Conservation (phyloP, 2,888 invertebrate genomes). For the Copidosoma aretas region DNA sequence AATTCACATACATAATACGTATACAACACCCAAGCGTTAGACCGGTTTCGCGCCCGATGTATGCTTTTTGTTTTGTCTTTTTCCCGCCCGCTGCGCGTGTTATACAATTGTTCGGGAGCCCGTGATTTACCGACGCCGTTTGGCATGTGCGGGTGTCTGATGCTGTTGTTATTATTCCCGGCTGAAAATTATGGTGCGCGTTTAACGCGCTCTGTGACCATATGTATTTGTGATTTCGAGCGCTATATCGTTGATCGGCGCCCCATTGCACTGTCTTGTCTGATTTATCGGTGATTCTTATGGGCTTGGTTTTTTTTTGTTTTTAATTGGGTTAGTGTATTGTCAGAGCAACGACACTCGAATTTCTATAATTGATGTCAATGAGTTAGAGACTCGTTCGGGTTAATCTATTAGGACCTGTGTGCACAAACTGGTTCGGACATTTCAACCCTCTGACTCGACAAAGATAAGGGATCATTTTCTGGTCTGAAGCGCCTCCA, state of each 20-base stretch:
- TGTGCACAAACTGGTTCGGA: too few species aligned
- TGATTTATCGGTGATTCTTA: not conserved
- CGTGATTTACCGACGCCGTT: slow-evolving; percentile 28
- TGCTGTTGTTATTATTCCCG: not conserved
- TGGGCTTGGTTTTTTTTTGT: not conserved
- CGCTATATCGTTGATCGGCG: not conserved
- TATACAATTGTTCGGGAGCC: slow-evolving; percentile 29
- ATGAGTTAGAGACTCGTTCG: too few species aligned
- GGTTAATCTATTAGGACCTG: too few species aligned
- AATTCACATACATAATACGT: slow-evolving; percentile 23
- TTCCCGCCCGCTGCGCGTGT: slow-evolving; percentile 10
- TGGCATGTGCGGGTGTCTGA: slow-evolving; percentile 7
- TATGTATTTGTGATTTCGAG: not conserved
- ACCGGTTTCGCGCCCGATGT: slow-evolving; percentile 8
- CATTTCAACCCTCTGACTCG: too few species aligned
- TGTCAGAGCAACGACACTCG: too few species aligned
- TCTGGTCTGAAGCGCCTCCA: too few species aligned
- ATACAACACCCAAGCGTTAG: slow-evolving; percentile 18
- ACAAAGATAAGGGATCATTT: too few species aligned
- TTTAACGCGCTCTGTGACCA: not conserved
- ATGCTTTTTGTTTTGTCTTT: not conserved
- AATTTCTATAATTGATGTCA: too few species aligned
- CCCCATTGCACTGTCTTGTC: not conserved
- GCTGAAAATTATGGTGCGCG: slow-evolving; percentile 8
- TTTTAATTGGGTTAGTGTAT: not conserved